These are phyloP conservation scores for Cyclophora albipunctata DNA, from an alignment of 2,888 invertebrate species.

Conservation along the genomic window DNA sequence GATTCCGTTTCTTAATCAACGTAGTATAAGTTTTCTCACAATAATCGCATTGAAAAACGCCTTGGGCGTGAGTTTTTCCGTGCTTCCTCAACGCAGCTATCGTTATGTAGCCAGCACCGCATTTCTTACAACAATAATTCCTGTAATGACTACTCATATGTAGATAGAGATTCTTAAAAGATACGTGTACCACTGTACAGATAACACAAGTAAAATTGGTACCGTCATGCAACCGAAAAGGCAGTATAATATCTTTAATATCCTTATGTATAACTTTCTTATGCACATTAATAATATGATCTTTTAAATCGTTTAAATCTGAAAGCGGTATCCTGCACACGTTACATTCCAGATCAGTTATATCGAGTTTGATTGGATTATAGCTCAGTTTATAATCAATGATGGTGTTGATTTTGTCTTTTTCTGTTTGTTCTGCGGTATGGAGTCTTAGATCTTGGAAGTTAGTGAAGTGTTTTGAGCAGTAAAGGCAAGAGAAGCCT, in stretches of 20 bases:
- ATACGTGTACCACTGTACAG: constrained; percentile 59
- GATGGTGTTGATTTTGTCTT: constrained; percentile 61
- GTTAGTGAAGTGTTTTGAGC: constrained; percentile 49
- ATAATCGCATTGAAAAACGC: constrained; percentile 69
- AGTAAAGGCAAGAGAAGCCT: constrained; percentile 68
- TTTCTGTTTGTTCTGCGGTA: constrained; percentile 53
- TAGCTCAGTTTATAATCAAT: constrained; percentile 68
- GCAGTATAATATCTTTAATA: constrained; percentile 65
- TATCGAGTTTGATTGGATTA: constrained; percentile 65
- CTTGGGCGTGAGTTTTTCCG: constrained; percentile 62
- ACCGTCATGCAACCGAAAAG: constrained; percentile 58
- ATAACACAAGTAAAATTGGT: constrained; percentile 56
- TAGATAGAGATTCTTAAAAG: constrained; percentile 63
- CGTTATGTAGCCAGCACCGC: constrained; percentile 61
- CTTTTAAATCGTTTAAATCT: constrained; percentile 55
- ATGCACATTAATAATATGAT: constrained; percentile 48
- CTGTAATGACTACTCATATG: constrained; percentile 69
- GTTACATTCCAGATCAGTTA: constrained; percentile 53
- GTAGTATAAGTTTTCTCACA: constrained; percentile 74
- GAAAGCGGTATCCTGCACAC: constrained; percentile 49
- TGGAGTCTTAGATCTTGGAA: constrained; percentile 54
- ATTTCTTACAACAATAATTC: constrained; percentile 65
- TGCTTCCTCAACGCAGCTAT: constrained; percentile 66
- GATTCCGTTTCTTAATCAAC: constrained; percentile 58
- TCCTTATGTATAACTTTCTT: constrained; percentile 54